Evolutionary conservation across 1,140 invertebrate species (phyloP).

Genomic region (Zaprionus davidi): DNA sequence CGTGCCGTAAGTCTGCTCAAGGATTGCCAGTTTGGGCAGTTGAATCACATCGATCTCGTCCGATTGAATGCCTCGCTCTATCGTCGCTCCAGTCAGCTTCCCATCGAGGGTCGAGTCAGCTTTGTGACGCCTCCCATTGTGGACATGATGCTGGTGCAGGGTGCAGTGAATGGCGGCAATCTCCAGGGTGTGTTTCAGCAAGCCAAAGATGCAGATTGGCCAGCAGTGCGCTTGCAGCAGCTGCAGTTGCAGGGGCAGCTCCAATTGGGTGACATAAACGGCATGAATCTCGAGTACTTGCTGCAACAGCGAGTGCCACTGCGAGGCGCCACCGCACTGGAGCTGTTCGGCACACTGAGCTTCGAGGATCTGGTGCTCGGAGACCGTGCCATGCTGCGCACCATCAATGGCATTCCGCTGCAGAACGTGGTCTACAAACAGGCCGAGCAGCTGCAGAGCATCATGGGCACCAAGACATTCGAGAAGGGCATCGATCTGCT

Average conservation of each 20-base stretch:
- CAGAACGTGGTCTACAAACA: slow-evolving; percentile 58
- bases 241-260: slow-evolving; percentile 43
- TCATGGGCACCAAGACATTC: slow-evolving; percentile 60
- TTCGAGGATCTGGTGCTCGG: slow-evolving; percentile 68
- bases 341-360: slow-evolving; percentile 63
- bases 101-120: slow-evolving; percentile 49
- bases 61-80: slow-evolving; percentile 72
- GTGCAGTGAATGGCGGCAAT: slow-evolving; percentile 52
- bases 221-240: slow-evolving; percentile 30
- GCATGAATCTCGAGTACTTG: slow-evolving; percentile 67
- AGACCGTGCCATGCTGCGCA: slow-evolving; percentile 39
- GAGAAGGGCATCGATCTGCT: slow-evolving; percentile 45
- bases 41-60: slow-evolving; percentile 64
- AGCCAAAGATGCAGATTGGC: slow-evolving; percentile 29
- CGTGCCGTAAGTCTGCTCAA: slow-evolving; percentile 1
- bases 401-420: slow-evolving; percentile 65
- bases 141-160: slow-evolving; percentile 25
- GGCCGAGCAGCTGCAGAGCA: slow-evolving; percentile 47
- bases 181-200: slow-evolving; percentile 36
- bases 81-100: slow-evolving; percentile 51
- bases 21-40: slow-evolving; percentile 31
- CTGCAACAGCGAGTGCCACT: slow-evolving; percentile 62
- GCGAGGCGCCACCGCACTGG: slow-evolving; percentile 40
- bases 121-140: slow-evolving; percentile 48
- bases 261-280: slow-evolving; percentile 51